A percentile compares a stretch with the other conserved stretches of the same genome.
Conservation (phyloP, 1,140 invertebrate genomes). For the Drosophila seguyi region DNA sequence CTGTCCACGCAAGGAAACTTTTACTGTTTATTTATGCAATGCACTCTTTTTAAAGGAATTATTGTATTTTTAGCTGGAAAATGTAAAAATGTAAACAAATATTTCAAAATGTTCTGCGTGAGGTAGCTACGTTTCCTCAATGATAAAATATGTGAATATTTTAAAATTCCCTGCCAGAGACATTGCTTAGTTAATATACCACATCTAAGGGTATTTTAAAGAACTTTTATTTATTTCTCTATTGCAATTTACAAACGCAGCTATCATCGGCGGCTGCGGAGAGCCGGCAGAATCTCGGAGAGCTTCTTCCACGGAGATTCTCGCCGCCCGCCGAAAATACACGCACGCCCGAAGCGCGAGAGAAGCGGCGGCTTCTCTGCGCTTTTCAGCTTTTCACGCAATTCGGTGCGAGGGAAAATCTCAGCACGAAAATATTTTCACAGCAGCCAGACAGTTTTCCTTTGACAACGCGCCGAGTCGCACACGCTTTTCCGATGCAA, state of each 20-base stretch:
- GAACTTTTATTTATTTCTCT: conserved; percentile 61
- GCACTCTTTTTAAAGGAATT: not conserved
- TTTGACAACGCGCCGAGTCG: conserved; percentile 82
- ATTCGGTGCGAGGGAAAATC: conserved; percentile 54
- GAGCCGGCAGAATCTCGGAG: conserved; percentile 35
- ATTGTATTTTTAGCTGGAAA: not conserved
- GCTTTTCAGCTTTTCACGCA: conserved; percentile 51
- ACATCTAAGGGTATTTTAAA: not conserved
- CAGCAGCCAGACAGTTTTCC: conserved; percentile 71
- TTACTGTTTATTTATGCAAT: not conserved
- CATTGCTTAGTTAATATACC: not conserved
- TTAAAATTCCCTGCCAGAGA: not conserved
- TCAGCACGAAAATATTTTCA: conserved; percentile 66
- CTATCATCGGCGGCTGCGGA: conserved; percentile 19
- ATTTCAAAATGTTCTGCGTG: no score
- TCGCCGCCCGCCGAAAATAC: conserved; percentile 40
- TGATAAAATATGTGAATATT: not conserved
- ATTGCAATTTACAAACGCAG: conserved; percentile 73
- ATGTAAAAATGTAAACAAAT: no score
- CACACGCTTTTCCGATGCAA: conserved; percentile 45
- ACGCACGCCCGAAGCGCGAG: conserved; percentile 17
- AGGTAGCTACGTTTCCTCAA: no score
- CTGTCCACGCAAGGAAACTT: not conserved
- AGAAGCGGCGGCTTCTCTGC: conserved; percentile 33
- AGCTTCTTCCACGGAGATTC: conserved; percentile 23